These are phyloP conservation scores for Chamaea fasciata DNA, from an alignment of 2,113 vertebrate species.

Conservation along the genomic window DNA sequence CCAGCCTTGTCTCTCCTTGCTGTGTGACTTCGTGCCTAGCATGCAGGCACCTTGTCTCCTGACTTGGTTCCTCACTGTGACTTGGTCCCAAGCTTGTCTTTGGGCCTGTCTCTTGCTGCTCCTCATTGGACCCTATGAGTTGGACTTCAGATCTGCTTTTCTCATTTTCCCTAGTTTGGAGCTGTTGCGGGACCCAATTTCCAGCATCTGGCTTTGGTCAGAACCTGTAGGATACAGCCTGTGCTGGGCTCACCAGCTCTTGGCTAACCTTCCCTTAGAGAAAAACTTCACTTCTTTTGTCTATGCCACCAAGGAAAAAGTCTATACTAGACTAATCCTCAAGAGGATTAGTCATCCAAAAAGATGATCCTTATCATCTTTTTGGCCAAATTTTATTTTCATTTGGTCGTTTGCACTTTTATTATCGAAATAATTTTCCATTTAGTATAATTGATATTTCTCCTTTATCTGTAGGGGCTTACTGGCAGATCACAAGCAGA, in stretches of 20 bases:
- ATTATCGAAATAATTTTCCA: not conserved
- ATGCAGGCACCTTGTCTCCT: not conserved
- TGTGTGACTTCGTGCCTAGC: not conserved
- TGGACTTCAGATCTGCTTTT: not conserved
- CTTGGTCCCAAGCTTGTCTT: not conserved
- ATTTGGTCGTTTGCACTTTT: not conserved
- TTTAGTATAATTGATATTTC: not conserved
- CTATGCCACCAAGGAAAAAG: not conserved
- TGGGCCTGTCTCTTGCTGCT: not conserved
- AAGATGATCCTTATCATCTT: not conserved
- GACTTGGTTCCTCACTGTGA: not conserved
- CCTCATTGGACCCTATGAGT: not conserved
- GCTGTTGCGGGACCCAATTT: not conserved
- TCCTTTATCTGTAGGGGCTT: not conserved
- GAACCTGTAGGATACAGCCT: rapidly evolving
- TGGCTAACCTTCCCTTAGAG: not conserved
- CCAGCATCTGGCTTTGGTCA: not conserved
- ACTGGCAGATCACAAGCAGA: not conserved
- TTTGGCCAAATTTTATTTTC: not conserved
- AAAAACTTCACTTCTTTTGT: not conserved
- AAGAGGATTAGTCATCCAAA: not conserved
- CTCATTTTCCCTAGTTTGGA: not conserved
- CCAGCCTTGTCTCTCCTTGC: not conserved
- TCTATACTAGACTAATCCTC: not conserved
- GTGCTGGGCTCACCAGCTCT: not conserved